A percentile compares a stretch with the other conserved stretches of the same genome.
These are phyloP conservation scores for Campaea margaritaria DNA, from an alignment of 2,888 invertebrate genomes.

Conservation along the genomic window DNA sequence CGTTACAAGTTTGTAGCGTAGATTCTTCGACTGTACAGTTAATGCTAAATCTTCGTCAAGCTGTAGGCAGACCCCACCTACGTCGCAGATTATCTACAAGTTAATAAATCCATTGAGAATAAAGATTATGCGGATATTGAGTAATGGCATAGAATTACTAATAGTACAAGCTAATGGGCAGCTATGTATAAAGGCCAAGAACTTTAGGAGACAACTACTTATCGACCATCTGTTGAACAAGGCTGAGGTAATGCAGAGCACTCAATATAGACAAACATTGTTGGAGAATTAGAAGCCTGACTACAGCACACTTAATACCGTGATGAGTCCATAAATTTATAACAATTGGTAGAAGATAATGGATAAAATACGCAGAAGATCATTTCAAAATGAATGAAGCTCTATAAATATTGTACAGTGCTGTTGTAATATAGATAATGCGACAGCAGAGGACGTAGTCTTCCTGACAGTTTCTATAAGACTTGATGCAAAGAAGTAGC, in stretches of 20 bases:
- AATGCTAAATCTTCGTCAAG: background rate
- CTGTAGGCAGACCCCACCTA: conserved; percentile 10
- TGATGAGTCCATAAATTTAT: too few species aligned
- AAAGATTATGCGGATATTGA: conserved; percentile 17
- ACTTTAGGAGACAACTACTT: conserved; percentile 28
- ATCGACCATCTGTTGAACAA: conserved; percentile 38
- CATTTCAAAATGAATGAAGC: too few species aligned
- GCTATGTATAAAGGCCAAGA: conserved; percentile 27
- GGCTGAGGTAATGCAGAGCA: conserved; percentile 12
- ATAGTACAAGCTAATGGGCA: background rate
- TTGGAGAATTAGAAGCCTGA: too few species aligned
- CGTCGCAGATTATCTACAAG: conserved; percentile 12
- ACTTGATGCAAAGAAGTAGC: too few species aligned
- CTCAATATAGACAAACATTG: background rate
- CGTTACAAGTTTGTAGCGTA: too few species aligned
- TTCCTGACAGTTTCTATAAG: too few species aligned
- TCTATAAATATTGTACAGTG: too few species aligned
- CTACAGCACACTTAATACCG: too few species aligned
- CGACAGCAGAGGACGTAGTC: too few species aligned
- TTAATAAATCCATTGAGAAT: conserved; percentile 21
- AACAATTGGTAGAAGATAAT: too few species aligned
- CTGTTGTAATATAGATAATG: too few species aligned
- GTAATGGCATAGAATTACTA: conserved; percentile 16
- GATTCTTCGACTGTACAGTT: background rate
- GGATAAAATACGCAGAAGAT: too few species aligned